Conservation (phyloP, 1,140 invertebrate species). For the Liolophura sinensis region DNA sequence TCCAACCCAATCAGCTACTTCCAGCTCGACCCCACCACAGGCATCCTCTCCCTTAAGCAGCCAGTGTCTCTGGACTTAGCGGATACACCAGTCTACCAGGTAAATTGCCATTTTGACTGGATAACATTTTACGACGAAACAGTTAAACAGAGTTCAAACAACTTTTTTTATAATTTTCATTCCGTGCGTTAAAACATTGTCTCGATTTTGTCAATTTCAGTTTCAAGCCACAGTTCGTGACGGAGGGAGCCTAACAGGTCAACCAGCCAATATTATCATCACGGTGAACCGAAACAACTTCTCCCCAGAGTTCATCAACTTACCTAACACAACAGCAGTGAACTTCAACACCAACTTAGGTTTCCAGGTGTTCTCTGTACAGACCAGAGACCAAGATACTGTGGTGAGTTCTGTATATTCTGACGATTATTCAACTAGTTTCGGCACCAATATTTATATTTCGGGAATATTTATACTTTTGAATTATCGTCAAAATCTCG, state of each 20-base stretch:
- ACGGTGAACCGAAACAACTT: slow-evolving; percentile 53
- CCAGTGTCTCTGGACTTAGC: slow-evolving; percentile 26
- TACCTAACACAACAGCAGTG: slow-evolving; percentile 26
- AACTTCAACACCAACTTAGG: slow-evolving; percentile 26
- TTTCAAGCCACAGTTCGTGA: slow-evolving; percentile 33
- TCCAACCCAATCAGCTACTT: slow-evolving; percentile 21
- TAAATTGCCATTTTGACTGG: too few species aligned
- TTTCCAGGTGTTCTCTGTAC: slow-evolving; percentile 13
- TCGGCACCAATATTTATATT: too few species aligned
- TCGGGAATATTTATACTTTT: too few species aligned
- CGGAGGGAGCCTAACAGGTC: slow-evolving; percentile 18
- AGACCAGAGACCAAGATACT: slow-evolving; percentile 79
- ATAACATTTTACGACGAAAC: too few species aligned
- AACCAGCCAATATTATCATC: slow-evolving; percentile 37
- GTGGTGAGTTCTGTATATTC: slow-evolving; percentile 58
- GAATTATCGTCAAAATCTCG: too few species aligned
- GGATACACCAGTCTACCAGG: slow-evolving; percentile 23
- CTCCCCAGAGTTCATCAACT: slow-evolving; percentile 75
- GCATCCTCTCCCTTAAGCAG: slow-evolving; percentile 20
- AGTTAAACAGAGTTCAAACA: too few species aligned
- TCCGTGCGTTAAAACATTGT: too few species aligned
- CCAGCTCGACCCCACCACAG: slow-evolving; percentile 18
- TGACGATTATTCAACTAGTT: too few species aligned
- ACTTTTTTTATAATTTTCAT: too few species aligned
- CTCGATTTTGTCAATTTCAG: neutral